Evolutionary conservation across 2,797 vertebrate species (phyloP), one percentile per base, ranked within the genome.

Genomic region (Anableps anableps): DNA sequence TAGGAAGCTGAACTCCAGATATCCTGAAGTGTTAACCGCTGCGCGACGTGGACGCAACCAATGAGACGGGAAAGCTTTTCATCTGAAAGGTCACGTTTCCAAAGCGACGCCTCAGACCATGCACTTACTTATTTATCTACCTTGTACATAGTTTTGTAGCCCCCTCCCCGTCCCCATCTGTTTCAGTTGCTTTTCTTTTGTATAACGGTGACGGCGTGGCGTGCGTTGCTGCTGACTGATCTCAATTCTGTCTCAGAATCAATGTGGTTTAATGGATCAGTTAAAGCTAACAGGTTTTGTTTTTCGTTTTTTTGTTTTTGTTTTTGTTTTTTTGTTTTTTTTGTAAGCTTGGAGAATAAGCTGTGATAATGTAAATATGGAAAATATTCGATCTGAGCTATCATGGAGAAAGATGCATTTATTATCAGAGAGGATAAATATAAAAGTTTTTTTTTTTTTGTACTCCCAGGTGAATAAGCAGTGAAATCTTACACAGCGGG

Each of bases 121-220:
- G 92, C 95, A 95, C 94, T 95, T 95, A 95, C 93, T 94, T 95
- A 96, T 96, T 95, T 95, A 96, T 96, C 94, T 88, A 93, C 92
- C 92, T 91, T 96, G 95, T 96, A 96, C 92, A 95, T 96, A 96
- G 93, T 96, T 96, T 96, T 95, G 87, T 94, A 95, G 91, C 89
- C 91, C 90, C 73, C 41, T 83, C 86, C 84, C 82, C 86, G 71
- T 89, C 43, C 75, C 88, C 92, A 82, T 76, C 93, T 71, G 11
- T 8, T 75, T 68, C 19, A 31, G 26, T 64, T 55, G 66, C 68
- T 26, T 82, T 94, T 53, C 91, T 60, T 93, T 95, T 94, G 89
- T 92, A 92, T 86, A 86, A 91, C 87, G 91, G 92, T 90, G 89
- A 93, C 90, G 92, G 85, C 89, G 92, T 92, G 81, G 79, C 77